Conservation (phyloP, 2,888 invertebrate genomes). For the Meiosimyza decipiens region DNA sequence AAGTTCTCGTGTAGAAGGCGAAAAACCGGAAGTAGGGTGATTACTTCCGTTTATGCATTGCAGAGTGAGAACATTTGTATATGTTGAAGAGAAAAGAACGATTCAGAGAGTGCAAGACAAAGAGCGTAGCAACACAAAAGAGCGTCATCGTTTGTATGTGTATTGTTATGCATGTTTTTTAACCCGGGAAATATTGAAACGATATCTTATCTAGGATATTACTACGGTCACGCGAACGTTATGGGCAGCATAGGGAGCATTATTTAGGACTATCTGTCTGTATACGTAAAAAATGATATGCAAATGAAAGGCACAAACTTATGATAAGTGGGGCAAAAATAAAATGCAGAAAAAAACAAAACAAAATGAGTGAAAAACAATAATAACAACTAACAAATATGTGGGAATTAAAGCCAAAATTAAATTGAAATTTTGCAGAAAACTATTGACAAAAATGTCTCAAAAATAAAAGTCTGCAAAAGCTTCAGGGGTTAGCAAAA, state of each 20-base stretch:
- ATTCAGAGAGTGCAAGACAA: not conserved
- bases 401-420: too few relatives aligned
- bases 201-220: slow-evolving; percentile 29
- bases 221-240: slow-evolving; percentile 8
- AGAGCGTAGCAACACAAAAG: slow-evolving; percentile 3
- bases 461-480: too few relatives aligned
- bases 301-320: not conserved
- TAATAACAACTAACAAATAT: too few relatives aligned
- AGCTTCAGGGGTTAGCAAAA: too few relatives aligned
- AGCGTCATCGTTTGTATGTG: not conserved
- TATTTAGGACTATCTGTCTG: not conserved
- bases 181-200: slow-evolving; percentile 26
- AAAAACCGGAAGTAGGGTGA: slow-evolving; percentile 1
- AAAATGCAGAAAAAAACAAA: not conserved
- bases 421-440: too few relatives aligned
- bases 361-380: too few relatives aligned
- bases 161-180: not conserved
- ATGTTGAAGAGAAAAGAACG: not conserved
- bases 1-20: too few relatives aligned
- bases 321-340: slow-evolving; percentile 26
- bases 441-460: too few relatives aligned
- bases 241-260: not conserved
- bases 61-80: not conserved
- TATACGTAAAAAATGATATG: slow-evolving; percentile 6
- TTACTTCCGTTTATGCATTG: slow-evolving; percentile 13